Conservation (phyloP, 2,888 invertebrate species). For the Coelogynopora nodosa region DNA sequence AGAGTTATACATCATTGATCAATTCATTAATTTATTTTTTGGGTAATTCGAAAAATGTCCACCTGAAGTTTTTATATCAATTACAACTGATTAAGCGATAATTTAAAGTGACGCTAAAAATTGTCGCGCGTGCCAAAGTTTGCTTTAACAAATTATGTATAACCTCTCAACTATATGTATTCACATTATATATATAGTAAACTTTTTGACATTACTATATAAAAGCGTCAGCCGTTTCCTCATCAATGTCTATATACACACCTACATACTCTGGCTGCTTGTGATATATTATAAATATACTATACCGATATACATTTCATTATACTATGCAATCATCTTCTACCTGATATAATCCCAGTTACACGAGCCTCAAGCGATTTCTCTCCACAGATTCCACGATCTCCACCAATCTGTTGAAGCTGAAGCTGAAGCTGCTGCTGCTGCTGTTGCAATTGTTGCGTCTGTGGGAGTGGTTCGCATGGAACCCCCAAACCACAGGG, state of each 20-base stretch:
- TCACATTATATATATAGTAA: background rate
- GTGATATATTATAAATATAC: background rate
- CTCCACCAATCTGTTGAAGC: background rate
- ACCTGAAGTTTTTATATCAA: too few species aligned
- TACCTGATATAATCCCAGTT: background rate
- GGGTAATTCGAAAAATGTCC: too few species aligned
- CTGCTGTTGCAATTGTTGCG: too few species aligned
- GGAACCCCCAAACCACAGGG: background rate
- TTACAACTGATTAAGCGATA: too few species aligned
- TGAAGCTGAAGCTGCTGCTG: background rate
- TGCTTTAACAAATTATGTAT: too few species aligned
- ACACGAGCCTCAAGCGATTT: background rate
- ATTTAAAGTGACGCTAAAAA: too few species aligned
- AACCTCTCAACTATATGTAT: too few species aligned
- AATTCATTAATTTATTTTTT: too few species aligned
- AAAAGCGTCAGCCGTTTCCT: background rate
- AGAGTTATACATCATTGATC: too few species aligned
- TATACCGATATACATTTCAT: background rate
- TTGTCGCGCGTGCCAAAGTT: too few species aligned
- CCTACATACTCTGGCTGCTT: too few species aligned
- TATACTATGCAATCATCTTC: background rate
- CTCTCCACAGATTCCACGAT: background rate
- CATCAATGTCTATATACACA: background rate
- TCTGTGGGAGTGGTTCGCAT: background rate
- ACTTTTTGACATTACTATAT: background rate